Evolutionary conservation across 2,113 vertebrate genomes (phyloP).

Genomic region (Campylomormyrus tamandua): DNA sequence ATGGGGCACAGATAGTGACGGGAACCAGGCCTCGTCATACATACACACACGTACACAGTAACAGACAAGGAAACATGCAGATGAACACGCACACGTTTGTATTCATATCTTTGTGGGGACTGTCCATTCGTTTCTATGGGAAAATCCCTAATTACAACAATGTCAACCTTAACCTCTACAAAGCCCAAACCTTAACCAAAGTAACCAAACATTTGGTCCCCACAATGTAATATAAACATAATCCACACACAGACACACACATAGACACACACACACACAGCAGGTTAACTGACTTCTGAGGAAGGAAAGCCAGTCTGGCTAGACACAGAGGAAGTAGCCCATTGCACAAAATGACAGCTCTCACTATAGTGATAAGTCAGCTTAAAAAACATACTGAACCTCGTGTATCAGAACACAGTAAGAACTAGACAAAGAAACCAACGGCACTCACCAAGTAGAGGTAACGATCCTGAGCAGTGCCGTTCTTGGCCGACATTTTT

Average conservation of each 20-base stretch:
- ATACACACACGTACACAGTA: background rate
- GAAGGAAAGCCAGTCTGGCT: background rate
- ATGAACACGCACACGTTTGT: background rate
- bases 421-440: background rate
- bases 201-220: background rate
- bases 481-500: constrained; percentile 93
- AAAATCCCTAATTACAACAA: background rate
- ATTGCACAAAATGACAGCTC: background rate
- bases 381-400: background rate
- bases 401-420: background rate
- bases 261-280: background rate
- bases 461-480: constrained; percentile 86
- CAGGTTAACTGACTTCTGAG: background rate
- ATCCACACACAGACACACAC: background rate
- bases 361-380: background rate
- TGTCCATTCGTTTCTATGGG: background rate
- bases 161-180: background rate
- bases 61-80: background rate
- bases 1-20: background rate
- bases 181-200: background rate
- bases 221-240: background rate
- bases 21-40: background rate
- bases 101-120: background rate
- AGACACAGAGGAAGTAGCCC: background rate
- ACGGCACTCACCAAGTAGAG: constrained; percentile 80